These are phyloP conservation scores for Tethea ocularis DNA, from an alignment of 2,888 invertebrate genomes.

Conservation along the genomic window DNA sequence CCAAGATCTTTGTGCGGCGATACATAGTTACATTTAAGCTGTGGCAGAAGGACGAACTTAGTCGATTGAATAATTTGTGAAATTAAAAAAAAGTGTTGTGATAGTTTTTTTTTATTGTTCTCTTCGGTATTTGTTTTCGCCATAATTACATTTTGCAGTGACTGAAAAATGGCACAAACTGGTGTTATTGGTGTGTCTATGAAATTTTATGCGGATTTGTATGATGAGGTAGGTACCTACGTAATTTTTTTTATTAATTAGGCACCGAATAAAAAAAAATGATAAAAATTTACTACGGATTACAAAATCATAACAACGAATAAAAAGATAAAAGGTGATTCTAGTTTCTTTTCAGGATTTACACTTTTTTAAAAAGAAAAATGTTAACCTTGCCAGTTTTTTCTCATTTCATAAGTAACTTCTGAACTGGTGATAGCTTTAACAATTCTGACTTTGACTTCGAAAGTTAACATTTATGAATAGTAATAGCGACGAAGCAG, in stretches of 20 bases:
- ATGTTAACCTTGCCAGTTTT: background rate
- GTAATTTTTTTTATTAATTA: background rate
- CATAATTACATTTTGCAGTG: background rate
- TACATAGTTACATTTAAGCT: background rate
- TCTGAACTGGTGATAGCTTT: no score
- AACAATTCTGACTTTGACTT: no score
- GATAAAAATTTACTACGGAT: no score
- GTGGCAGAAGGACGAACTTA: background rate
- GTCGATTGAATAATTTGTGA: background rate
- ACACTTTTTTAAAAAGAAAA: background rate
- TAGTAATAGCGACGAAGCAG: background rate
- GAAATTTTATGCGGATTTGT: background rate
- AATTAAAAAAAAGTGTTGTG: background rate
- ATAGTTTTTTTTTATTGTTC: no score
- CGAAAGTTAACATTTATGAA: no score
- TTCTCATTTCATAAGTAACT: no score
- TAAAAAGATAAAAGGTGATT: no score
- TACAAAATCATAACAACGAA: no score
- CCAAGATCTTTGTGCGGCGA: background rate
- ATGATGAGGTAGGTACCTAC: background rate
- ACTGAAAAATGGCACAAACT: background rate
- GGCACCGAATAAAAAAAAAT: background rate
- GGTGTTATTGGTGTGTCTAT: background rate
- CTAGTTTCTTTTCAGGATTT: no score
- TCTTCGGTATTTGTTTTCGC: no score